Base-by-base conservation (phyloP, 2,113 vertebrate genomes). In the Tenrec ecaudatus region DNA sequence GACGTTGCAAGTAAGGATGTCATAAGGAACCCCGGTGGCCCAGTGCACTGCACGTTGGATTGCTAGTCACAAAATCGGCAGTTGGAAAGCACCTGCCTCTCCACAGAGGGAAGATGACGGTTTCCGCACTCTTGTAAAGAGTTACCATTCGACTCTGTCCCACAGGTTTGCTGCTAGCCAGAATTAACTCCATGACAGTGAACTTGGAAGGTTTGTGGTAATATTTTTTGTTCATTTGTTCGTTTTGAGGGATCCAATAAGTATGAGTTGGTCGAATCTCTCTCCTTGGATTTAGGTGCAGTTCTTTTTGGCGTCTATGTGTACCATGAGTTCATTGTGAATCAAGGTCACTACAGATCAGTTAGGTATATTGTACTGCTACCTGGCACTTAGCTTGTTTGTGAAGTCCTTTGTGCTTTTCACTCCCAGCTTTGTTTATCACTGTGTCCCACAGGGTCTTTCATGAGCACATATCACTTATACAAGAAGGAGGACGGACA, bases 401-500 rank as follows among this genome's bases (percentile, higher is more conserved):
- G 25, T 82, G 85, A 76, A 36, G 31, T 86, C 86, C 43, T 95
- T 79, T 75, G 33, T n/a, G 25, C 36, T 22, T n/a, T 0, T 3
- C 58, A 3, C 3, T 16, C 3, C 20, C 12, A 9, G 20, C 89
- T 96, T 95, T 66, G 33, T 93, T 88, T 86, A 43, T 66, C 33
- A 36, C 2, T 77, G 36, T 33, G 25, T 2, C 36, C 12, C 4
- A 23, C 83, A 9, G 3, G 20, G 22, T 68, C 33, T 94, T 16
- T 89, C 88, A 20, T 76, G 33, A 76, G 15, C 16, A 58, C 22
- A 87, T 60, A 64, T 1, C 40, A 71, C 29, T 84, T 27, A 83
- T 57, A 29, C 31, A 66, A 87, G 84, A 92, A 66, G 68, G 64
- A 27, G 58, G 94, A 93, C 92, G 16, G 58, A 7, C 38, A 58